A percentile compares a stretch with the other conserved stretches of the same genome.
These are phyloP conservation scores for Microctenopoma steveboyesi DNA, from an alignment of 2,797 vertebrate genomes.

Conservation along the genomic window DNA sequence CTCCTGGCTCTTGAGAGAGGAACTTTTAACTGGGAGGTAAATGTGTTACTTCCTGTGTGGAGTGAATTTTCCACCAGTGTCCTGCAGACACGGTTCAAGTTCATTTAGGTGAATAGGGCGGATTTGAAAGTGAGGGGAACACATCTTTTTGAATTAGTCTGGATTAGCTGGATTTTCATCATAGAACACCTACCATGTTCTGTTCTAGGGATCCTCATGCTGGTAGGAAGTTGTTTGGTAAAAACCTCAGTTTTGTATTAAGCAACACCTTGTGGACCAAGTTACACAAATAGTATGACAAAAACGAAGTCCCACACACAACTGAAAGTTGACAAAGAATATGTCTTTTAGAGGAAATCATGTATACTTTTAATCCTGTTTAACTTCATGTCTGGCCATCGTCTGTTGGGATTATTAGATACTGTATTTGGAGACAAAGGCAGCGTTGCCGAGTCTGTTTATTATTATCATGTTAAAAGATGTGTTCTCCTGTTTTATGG, in stretches of 20 bases:
- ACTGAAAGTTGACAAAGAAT: too few species aligned
- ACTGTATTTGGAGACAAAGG: conserved; percentile 53
- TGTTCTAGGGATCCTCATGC: conserved; percentile 1
- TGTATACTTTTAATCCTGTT: conserved; percentile 44
- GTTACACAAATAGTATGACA: too few species aligned
- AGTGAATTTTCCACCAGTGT: conserved; percentile 2
- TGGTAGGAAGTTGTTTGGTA: conserved; percentile 40
- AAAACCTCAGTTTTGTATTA: background rate
- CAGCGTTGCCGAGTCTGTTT: conserved; percentile 72
- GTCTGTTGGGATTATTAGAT: conserved; percentile 53
- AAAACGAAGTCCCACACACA: background rate
- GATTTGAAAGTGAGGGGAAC: background rate
- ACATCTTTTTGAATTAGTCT: background rate
- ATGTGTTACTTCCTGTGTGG: conserved; percentile 9
- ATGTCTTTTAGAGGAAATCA: background rate
- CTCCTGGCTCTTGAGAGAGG: conserved; percentile 1
- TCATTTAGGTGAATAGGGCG: background rate
- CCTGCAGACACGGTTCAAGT: background rate
- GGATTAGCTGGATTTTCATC: background rate
- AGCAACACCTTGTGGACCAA: conserved; percentile 1
- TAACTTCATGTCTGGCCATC: conserved; percentile 45
- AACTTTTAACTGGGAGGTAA: conserved; percentile 6
- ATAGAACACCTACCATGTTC: background rate
- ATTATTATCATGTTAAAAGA: conserved; percentile 78
- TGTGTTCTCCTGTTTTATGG: conserved; percentile 77